Conservation (phyloP, 2,113 vertebrate species). For the Psephotus haematonotus region DNA sequence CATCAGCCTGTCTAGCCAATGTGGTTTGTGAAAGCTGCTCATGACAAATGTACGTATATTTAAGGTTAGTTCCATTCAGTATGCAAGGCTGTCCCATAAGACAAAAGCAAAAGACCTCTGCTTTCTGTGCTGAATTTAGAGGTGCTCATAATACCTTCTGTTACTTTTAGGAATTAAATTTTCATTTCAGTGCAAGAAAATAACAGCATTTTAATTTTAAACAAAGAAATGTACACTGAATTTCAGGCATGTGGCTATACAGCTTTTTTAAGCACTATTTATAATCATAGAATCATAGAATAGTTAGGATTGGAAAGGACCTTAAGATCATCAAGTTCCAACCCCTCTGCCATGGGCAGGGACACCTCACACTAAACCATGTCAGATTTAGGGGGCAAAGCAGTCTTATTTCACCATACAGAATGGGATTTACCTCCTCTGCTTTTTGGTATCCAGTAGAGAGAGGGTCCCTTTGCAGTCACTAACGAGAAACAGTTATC, state of each 20-base stretch:
- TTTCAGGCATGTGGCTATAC: background rate
- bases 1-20: background rate
- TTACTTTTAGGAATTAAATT: background rate
- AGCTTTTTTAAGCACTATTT: background rate
- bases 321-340: no score
- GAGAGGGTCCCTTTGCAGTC: background rate
- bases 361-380: no score
- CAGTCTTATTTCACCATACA: background rate
- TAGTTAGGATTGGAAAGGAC: no score
- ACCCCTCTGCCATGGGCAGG: no score
- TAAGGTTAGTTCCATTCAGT: background rate
- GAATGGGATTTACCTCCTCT: background rate
- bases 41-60: background rate
- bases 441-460: background rate
- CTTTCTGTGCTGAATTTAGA: background rate
- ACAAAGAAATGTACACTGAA: background rate
- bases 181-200: background rate
- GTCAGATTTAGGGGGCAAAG: background rate
- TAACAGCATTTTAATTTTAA: background rate
- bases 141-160: background rate
- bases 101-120: background rate
- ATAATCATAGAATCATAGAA: no score
- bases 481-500: background rate
- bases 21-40: background rate
- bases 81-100: background rate